Conservation (phyloP, 2,797 vertebrate species). For the Chloroceryle inda region DNA sequence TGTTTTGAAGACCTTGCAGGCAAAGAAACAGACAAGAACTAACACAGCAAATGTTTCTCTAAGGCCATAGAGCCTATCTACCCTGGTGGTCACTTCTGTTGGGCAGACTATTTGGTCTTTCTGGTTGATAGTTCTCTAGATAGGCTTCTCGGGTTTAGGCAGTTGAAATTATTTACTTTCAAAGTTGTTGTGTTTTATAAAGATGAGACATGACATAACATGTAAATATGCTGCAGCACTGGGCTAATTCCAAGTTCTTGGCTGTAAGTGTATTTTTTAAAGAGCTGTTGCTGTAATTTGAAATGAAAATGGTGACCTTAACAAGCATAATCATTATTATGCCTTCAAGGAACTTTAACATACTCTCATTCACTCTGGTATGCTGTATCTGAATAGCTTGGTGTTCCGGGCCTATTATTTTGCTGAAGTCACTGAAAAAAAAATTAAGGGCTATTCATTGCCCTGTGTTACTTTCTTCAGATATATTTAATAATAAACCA, state of each 20-base stretch:
- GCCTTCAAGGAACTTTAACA: neutral
- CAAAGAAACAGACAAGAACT: slow-evolving; percentile 40
- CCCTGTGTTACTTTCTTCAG: neutral
- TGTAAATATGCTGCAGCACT: neutral
- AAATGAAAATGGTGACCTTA: slow-evolving; percentile 38
- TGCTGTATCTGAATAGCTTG: neutral
- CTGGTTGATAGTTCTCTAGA: neutral
- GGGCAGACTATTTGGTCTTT: neutral
- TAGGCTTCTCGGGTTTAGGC: neutral
- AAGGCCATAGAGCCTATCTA: neutral
- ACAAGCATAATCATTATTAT: neutral
- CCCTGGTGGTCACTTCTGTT: neutral
- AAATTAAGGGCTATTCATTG: neutral
- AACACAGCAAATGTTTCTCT: neutral
- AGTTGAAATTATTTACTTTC: neutral
- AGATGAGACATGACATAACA: neutral
- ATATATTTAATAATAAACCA: neutral
- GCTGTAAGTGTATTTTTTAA: neutral
- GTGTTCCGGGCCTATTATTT: neutral
- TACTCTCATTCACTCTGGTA: neutral
- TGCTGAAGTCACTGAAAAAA: neutral
- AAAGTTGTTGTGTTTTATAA: neutral
- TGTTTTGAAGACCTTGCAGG: slow-evolving; percentile 25
- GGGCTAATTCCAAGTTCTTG: neutral
- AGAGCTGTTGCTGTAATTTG: neutral